A percentile compares a stretch with the other conserved stretches of the same genome.
Conservation (phyloP, 2,888 invertebrate genomes). For the Shargacucullia verbasci region DNA sequence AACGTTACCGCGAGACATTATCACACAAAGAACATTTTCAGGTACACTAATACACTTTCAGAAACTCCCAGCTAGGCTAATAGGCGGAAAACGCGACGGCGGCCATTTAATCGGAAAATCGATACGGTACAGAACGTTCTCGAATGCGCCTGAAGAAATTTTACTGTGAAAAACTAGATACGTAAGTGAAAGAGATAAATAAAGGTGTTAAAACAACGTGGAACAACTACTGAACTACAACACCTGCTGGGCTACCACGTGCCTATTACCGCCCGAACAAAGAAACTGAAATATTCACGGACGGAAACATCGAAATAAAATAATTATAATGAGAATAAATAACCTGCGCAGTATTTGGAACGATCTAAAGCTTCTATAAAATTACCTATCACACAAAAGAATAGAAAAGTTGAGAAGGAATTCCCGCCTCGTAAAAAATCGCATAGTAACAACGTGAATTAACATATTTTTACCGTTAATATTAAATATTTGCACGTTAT, state of each 20-base stretch:
- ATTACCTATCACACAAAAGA: background rate
- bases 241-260: constrained; percentile 36
- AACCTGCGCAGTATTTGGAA: background rate
- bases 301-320: background rate
- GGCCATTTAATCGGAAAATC: constrained; percentile 72
- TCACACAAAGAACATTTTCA: no score
- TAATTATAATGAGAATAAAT: no score
- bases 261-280: constrained; percentile 29
- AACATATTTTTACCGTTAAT: background rate
- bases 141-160: constrained; percentile 56
- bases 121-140: constrained; percentile 73
- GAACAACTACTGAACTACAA: no score
- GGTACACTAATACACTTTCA: no score
- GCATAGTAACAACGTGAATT: constrained; percentile 5
- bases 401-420: constrained; percentile 14
- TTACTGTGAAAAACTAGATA: background rate
- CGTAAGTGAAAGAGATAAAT: no score
- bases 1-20: no score
- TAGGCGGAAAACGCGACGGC: constrained; percentile 46
- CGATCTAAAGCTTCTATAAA: background rate
- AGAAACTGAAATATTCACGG: constrained; percentile 9
- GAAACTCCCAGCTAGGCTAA: background rate
- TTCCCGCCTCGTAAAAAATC: constrained; percentile 6
- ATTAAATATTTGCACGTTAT: background rate
- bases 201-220: no score